Base-by-base conservation (phyloP, 2,888 invertebrate genomes). In the Chalcosyrphus nemorum region DNA sequence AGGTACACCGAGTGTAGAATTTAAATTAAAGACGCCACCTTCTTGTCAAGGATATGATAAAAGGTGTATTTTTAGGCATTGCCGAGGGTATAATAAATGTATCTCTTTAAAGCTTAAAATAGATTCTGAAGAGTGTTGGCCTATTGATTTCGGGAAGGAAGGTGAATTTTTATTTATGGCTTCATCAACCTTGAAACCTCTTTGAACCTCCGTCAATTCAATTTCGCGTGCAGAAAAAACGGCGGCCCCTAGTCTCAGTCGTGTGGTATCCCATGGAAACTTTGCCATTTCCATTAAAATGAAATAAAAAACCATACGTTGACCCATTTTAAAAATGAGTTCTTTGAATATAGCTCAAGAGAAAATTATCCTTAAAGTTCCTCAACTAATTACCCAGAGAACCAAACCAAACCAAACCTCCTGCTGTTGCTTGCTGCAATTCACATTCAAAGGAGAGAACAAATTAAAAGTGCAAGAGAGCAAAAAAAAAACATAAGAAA, bases 391-490 rank as follows among this genome's bases (percentile, higher is more conserved):
- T 81, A 71, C 41, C 65, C 32, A 61, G n/a, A 61, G n/a, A 59
- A 52, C 47, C 15, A 61, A n/a, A n/a, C n/a, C n/a, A n/a, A n/a
- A n/a, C n/a, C n/a, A n/a, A n/a, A n/a, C n/a, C n/a, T 29, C 41
- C 54, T 63, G 4, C 50, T 45, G 27, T 24, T 43, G 15, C 38
- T 32, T 54, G 27, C 11, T 52, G 35, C 47, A 47, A 74, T 80
- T 80, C 66, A 74, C 50, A 75, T 76, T 70, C 81, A 76, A 71
- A 71, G 38, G 13, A 24, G 13, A 24, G 52, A 76, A 47, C 57
- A 77, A 81, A 71, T 76, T 81, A 76, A 81, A 81, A 76, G 81
- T 75, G 52, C 32, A 81, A 57, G 59, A 72, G 19, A 9, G 43
- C 19, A 63, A 47, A 38, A 21, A 41, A 56, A 38, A 59, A 50